These are phyloP conservation scores for Balearica regulorum DNA, from an alignment of 2,797 vertebrate genomes.

Conservation along the genomic window DNA sequence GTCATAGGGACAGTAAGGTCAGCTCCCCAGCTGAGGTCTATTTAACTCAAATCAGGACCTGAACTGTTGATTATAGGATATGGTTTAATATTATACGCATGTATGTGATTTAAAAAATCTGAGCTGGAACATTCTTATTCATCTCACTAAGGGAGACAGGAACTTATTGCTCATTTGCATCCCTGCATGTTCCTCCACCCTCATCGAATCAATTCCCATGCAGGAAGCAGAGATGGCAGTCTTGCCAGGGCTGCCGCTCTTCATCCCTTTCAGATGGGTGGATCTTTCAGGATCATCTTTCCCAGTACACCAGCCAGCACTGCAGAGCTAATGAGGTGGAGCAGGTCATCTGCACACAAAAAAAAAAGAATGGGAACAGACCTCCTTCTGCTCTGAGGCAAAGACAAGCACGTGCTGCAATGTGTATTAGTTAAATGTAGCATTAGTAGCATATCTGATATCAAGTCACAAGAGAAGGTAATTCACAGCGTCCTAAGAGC, in stretches of 20 bases:
- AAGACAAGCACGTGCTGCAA: not conserved
- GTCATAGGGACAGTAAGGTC: slow-evolving; percentile 9
- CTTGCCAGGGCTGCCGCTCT: not conserved
- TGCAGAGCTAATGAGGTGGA: slow-evolving; percentile 38
- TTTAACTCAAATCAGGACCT: slow-evolving; percentile 25
- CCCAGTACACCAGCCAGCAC: not conserved
- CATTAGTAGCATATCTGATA: not conserved
- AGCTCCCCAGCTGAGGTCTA: not conserved
- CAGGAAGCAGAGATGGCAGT: not conserved
- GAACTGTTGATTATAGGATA: not conserved
- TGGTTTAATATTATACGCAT: not conserved
- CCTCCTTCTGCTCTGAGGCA: not conserved
- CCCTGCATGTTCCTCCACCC: not conserved
- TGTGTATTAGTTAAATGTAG: not conserved
- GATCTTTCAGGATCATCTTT: slow-evolving; percentile 3
- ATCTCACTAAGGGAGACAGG: not conserved
- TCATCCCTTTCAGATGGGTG: slow-evolving; percentile 40
- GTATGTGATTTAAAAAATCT: not conserved
- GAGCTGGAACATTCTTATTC: not conserved
- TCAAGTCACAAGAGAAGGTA: not conserved
- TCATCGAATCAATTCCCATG: accelerated
- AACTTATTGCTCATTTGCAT: not conserved
- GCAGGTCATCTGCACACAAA: slow-evolving; percentile 27
- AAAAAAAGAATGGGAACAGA: not conserved
- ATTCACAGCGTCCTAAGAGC: not conserved